phyloP scores from a whole-genome alignment of 2,113 vertebrate species.

The Pantherophis guttatus region DNA sequence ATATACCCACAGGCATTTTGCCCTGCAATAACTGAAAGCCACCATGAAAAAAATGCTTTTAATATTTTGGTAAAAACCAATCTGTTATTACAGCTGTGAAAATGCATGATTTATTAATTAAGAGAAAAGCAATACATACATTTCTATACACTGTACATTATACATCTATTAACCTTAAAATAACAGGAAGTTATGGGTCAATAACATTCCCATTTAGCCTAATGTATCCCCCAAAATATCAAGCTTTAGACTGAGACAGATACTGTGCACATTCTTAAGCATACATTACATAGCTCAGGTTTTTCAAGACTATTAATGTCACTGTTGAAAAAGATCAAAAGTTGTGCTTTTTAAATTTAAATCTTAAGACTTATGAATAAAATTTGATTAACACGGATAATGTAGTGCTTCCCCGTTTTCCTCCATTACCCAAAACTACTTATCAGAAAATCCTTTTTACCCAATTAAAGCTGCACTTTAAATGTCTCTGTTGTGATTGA shows the following conservation, averaged over 20 bases:
- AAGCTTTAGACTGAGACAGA: background rate
- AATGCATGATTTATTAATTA: background rate
- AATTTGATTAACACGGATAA: background rate
- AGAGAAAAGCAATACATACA: background rate
- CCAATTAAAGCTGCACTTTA: no score
- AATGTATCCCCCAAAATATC: background rate
- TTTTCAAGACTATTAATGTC: background rate
- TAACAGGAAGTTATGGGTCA: background rate
- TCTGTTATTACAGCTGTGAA: background rate
- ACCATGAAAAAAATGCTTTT: background rate
- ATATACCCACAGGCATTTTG: background rate
- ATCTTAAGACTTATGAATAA: slow-evolving; percentile 10
- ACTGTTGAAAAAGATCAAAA: background rate
- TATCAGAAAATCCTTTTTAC: no score
- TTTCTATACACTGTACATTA: background rate
- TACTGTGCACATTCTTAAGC: background rate
- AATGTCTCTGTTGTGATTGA: no score
- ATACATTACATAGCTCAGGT: background rate
- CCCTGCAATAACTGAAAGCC: background rate
- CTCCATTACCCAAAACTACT: no score
- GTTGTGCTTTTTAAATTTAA: background rate
- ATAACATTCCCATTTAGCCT: background rate
- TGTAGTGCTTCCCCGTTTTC: no score
- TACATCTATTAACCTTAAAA: background rate
- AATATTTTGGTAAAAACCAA: background rate